Evolutionary conservation across 2,797 vertebrate species (phyloP), one percentile per base, ranked within the genome.

Genomic region (Enteromius viviparus): DNA sequence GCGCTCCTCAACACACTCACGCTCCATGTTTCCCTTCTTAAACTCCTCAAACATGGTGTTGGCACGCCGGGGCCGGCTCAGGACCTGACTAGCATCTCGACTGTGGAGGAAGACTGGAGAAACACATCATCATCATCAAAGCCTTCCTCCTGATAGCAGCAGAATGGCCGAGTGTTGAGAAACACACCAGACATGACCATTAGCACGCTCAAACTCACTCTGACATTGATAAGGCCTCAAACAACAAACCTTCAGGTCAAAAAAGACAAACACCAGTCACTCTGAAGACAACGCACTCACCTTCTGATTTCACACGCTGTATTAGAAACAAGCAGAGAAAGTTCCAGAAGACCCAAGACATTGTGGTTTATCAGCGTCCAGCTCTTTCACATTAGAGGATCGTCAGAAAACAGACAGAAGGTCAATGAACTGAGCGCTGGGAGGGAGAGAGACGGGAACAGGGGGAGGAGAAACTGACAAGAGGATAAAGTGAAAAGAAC

Each of bases 1-100:
- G 1, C 72, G 89, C 89, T 99, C 98, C 90, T 99, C 98, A 0
- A 23, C 0, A 49, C 98, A 99, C 88, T 99, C 98, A 47, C 98
- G 92, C 92, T 99, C 98, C 89, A 97, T 93, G 89, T 97, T 91
- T 3, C 97, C 98, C 87, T 95, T 8, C 84, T 95, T 96, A 0
- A 92, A 0, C 89, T 99, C 98, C 89, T 99, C 98, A 0, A 93
- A 86, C 0, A 93, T 2, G 1, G 90, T 92, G 90, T 99, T 98
- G 12, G 97, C 97, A 64, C 97, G 94, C 83, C 92, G 94, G 40
- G 4, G 0, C 45, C 97, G 94, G 51, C 14, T 81, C 86, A 99
- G 89, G 66, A 99, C 89, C 26, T 91, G 88, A 78, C 71, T 87
- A 0, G 98, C 98, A 3, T 51, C 89, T 68, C 92, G 87, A 66